Evolutionary conservation across 2,797 vertebrate genomes (phyloP), one percentile per base, ranked within the genome.

Genomic region (Telmatherina bonti): DNA sequence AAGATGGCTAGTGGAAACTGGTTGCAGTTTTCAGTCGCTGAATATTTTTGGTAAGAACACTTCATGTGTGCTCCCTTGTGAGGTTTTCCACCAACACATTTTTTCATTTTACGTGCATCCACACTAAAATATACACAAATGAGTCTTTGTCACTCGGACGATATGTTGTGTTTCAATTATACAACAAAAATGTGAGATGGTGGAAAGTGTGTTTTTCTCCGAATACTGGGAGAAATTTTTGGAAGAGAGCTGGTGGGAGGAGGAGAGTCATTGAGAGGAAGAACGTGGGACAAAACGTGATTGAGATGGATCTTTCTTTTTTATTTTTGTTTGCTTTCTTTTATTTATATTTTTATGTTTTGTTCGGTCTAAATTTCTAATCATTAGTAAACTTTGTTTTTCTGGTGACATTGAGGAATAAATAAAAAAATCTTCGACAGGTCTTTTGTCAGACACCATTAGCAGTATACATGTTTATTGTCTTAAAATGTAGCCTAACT

Each of bases 301-400:
- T 1, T 36, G 2, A 41, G 38, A 15, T 16, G 4, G n/a, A n/a
- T 41, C 18, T 18, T 4, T 41, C 16, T 41, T 5, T 18, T 41
- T 18, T 16, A 5, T 16, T 38, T 38, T 38, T 36, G 7, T 18
- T 22, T n/a, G 2, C 9, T 49, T 24, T 10, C 13, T 20, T 22
- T 66, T 70, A 89, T 87, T 79, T 76, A 76, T 16, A 0, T 82
- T 75, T 83, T 78, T 22, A 35, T 7, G 30, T 31, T 31, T 31
- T 3, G 30, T 7, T 31, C 66, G 75, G 85, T 68, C 67, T 83
- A 78, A 86, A 91, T 87, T 81, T 76, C 60, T 56, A 74, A 81
- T 55, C 3, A n/a, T 5, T n/a, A 52, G 45, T n/a, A 49, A 9
- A 51, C 4, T 5, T 24, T 4, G 3, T 24, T 52, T 52, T 26